Conservation (phyloP, 2,888 invertebrate genomes). For the Leuctra nigra region DNA sequence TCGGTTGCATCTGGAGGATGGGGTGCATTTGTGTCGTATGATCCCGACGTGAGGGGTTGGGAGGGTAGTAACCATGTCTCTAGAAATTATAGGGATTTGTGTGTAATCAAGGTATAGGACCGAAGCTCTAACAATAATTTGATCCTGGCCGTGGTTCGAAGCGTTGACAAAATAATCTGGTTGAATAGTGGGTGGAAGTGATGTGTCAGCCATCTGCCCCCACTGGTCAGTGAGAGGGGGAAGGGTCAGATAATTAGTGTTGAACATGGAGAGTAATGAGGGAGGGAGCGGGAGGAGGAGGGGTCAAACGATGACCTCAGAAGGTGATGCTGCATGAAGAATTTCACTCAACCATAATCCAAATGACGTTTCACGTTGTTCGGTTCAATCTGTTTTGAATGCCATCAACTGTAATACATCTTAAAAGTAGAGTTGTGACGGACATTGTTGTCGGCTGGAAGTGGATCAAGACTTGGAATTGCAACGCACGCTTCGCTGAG, state of each 20-base stretch:
- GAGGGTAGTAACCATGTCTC: not conserved
- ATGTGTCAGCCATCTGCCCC: constrained; percentile 17
- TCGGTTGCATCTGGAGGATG: not conserved
- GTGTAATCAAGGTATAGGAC: constrained; percentile 22
- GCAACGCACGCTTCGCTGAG: no score
- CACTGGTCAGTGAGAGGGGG: constrained; percentile 10
- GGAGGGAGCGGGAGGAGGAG: constrained; percentile 15
- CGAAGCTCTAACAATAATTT: constrained; percentile 12
- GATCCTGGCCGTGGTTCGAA: not conserved
- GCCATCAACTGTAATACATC: no score
- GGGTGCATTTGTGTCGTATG: constrained; percentile 1
- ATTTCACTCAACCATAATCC: not conserved
- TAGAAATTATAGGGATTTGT: not conserved
- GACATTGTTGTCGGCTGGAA: no score
- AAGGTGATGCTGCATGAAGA: not conserved
- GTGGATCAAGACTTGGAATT: no score
- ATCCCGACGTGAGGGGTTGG: not conserved
- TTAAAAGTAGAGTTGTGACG: no score
- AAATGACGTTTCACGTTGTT: no score
- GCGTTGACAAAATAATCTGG: constrained; percentile 9
- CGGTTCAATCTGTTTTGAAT: no score
- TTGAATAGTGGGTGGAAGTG: not conserved
- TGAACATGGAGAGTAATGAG: constrained; percentile 24
- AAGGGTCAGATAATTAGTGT: constrained; percentile 20
- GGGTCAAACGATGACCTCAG: not conserved